Percentiles rank a stretch among this genome's conserved stretches.
These are phyloP conservation scores for Amiota mariae DNA, from an alignment of 2,888 invertebrate species.

Conservation along the genomic window DNA sequence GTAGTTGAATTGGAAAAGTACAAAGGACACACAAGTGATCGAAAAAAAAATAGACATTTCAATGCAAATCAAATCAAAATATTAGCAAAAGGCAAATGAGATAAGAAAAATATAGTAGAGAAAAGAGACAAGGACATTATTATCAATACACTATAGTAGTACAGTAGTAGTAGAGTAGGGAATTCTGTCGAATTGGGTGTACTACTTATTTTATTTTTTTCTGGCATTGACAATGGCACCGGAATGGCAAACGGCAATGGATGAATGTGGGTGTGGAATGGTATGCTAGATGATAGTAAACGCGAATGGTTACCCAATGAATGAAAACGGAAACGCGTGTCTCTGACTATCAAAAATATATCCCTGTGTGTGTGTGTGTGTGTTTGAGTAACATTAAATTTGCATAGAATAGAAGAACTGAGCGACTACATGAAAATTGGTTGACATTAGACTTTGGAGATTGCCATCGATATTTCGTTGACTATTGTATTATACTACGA, in stretches of 20 bases:
- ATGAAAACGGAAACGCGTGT: no score
- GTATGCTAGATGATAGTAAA: no score
- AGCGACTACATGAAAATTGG: not conserved
- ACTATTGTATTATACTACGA: no score
- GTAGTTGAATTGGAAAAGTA: not conserved
- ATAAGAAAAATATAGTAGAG: conserved; percentile 41
- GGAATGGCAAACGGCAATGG: conserved; percentile 11
- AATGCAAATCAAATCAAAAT: conserved; percentile 66
- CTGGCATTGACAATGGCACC: conserved; percentile 13
- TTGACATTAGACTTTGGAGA: no score
- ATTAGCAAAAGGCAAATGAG: conserved; percentile 44
- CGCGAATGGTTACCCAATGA: no score
- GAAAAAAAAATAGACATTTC: conserved; percentile 50
- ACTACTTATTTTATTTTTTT: no score
- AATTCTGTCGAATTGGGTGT: no score
- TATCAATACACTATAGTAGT: conserved; percentile 15
- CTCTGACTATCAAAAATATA: no score
- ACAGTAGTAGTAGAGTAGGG: not conserved
- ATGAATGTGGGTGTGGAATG: not conserved
- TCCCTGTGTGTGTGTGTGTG: not conserved
- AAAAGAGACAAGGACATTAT: not conserved
- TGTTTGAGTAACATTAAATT: not conserved
- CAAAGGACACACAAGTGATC: not conserved
- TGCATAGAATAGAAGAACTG: not conserved
- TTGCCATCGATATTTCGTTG: no score